phyloP scores from a whole-genome alignment of 2,888 invertebrate species.

The Hydriomena furcata region DNA sequence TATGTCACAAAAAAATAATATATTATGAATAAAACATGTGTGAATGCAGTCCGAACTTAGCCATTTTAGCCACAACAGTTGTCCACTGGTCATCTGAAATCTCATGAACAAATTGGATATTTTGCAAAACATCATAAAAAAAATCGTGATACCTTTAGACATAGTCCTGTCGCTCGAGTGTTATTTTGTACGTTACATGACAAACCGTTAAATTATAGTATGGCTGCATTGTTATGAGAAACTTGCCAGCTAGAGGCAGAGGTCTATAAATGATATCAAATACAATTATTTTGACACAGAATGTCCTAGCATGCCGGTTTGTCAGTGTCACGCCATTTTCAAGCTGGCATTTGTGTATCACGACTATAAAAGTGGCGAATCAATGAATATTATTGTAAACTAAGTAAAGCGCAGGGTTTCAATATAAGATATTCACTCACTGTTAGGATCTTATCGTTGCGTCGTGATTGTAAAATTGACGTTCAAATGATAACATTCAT shows the following conservation, averaged over 20 bases:
- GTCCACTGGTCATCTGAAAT: not conserved
- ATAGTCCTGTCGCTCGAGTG: no score
- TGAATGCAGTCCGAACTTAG: constrained; percentile 8
- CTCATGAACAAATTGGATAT: constrained; percentile 1
- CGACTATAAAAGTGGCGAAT: not conserved
- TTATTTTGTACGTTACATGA: no score
- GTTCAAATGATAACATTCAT: not conserved
- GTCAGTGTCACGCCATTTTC: no score
- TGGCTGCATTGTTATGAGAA: no score
- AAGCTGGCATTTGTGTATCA: no score
- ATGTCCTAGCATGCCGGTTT: no score
- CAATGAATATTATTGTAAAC: not conserved
- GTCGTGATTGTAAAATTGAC: not conserved
- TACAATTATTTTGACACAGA: no score
- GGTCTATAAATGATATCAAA: no score
- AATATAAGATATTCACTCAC: not conserved
- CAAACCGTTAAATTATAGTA: no score
- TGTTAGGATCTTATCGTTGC: not conserved
- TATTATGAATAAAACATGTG: not conserved
- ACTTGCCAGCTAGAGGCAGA: no score
- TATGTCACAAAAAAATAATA: not conserved
- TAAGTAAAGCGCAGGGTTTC: not conserved
- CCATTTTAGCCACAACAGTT: not conserved
- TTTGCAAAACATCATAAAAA: no score
- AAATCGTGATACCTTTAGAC: no score